Conservation (phyloP, 2,113 vertebrate species). For the Paramormyrops kingsleyae region DNA sequence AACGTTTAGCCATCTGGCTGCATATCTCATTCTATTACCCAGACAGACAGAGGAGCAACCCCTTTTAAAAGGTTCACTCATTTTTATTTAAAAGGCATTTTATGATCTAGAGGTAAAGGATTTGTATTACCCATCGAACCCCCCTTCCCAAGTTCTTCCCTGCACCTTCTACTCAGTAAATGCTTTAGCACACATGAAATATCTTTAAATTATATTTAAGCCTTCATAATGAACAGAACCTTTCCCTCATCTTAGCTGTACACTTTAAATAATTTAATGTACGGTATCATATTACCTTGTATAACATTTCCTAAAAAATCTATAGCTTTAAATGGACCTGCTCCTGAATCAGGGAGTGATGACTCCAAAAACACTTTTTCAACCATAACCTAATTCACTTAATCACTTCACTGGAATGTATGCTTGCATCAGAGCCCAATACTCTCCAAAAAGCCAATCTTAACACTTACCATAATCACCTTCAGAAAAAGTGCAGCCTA, state of each 20-base stretch:
- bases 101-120: slow-evolving; percentile 45
- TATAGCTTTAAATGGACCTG: not conserved
- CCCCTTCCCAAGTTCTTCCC: slow-evolving; percentile 23
- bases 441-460: not conserved
- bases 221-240: slow-evolving; percentile 52
- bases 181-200: slow-evolving; percentile 37
- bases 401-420: not conserved
- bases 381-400: not conserved
- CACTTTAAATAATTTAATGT: slow-evolving; percentile 53
- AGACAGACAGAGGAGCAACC: not conserved
- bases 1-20: slow-evolving; percentile 16
- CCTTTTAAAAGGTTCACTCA: slow-evolving; percentile 9
- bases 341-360: not conserved
- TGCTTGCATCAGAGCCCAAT: slow-evolving; percentile 19
- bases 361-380: not conserved
- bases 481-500: not conserved
- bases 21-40: slow-evolving; percentile 15
- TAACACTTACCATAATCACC: not conserved
- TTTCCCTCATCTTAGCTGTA: slow-evolving; percentile 34
- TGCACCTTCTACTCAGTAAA: slow-evolving; percentile 26
- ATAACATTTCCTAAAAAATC: slow-evolving; percentile 31
- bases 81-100: slow-evolving; percentile 36
- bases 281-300: slow-evolving; percentile 27
- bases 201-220: slow-evolving; percentile 52
- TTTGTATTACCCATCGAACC: slow-evolving; percentile 48